phyloP scores from a whole-genome alignment of 2,888 invertebrate genomes.

The Horisme vitalbata region DNA sequence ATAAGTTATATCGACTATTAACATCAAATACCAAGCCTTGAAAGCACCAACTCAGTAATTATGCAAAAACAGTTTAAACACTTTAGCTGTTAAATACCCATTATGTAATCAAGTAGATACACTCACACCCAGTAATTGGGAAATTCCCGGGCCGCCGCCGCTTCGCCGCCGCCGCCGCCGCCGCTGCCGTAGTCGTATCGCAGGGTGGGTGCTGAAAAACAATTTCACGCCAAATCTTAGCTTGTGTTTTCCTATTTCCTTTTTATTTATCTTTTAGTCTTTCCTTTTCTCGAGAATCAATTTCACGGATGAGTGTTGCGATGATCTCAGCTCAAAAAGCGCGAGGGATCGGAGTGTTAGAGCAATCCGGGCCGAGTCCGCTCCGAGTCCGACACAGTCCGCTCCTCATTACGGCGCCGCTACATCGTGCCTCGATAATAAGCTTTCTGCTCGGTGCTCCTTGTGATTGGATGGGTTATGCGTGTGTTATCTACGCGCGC shows the following conservation, averaged over 20 bases:
- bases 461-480: constrained; percentile 77
- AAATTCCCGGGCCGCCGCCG: constrained; percentile 72
- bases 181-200: constrained; percentile 49
- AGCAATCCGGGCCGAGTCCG: constrained; percentile 27
- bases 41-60: constrained; percentile 17
- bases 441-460: constrained; percentile 74
- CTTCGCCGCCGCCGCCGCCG: constrained; percentile 53
- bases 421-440: constrained; percentile 72
- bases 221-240: constrained; percentile 84
- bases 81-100: constrained; percentile 47
- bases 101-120: constrained; percentile 74
- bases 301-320: constrained; percentile 82
- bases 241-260: constrained; percentile 83
- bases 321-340: constrained; percentile 80
- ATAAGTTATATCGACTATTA: neutral
- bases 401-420: constrained; percentile 67
- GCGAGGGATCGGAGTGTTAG: constrained; percentile 52
- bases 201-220: constrained; percentile 77
- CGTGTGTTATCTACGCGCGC: constrained; percentile 75
- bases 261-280: constrained; percentile 83
- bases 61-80: constrained; percentile 27
- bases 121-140: constrained; percentile 79
- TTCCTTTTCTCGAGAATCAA: constrained; percentile 82
- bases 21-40: neutral
- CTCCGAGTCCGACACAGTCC: constrained; percentile 36